These are phyloP conservation scores for Drosophila kohkoa DNA, from an alignment of 1,140 invertebrate species.

Conservation along the genomic window DNA sequence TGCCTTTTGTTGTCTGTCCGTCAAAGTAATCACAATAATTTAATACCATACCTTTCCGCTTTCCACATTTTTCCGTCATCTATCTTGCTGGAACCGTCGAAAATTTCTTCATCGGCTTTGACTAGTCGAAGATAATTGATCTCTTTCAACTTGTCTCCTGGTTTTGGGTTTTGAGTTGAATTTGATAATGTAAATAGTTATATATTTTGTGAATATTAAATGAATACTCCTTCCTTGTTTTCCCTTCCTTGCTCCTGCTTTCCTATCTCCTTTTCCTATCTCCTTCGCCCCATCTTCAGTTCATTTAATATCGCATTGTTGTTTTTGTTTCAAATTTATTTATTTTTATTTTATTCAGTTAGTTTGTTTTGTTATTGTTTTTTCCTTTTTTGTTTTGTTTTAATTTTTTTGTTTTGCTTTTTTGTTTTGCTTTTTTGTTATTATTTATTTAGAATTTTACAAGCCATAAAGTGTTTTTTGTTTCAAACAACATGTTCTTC, in stretches of 20 bases:
- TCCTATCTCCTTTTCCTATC: neutral
- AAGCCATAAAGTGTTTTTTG: constrained; percentile 19
- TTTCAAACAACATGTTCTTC: constrained; percentile 43
- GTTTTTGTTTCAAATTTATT: constrained; percentile 16
- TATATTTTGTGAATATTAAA: neutral
- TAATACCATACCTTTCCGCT: neutral
- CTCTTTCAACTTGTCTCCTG: neutral
- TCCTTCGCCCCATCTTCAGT: neutral
- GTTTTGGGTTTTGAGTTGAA: neutral
- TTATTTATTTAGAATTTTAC: constrained; percentile 24
- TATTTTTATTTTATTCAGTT: constrained; percentile 7
- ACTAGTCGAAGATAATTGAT: constrained; percentile 2
- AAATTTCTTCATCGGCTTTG: neutral
- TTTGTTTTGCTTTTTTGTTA: neutral
- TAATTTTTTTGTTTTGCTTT: constrained; percentile 5
- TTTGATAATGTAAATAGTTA: neutral
- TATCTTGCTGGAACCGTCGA: constrained; percentile 2
- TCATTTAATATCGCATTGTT: constrained; percentile 9
- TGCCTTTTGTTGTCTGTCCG: constrained; percentile 5
- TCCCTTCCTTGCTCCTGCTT: neutral
- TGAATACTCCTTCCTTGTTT: neutral
- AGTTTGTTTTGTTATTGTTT: constrained; percentile 5
- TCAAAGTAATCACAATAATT: constrained; percentile 1
- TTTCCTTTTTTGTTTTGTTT: constrained; percentile 2
- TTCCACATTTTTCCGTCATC: neutral